Percentiles rank a stretch among this genome's conserved stretches.
Evolutionary conservation across 2,113 vertebrate species (phyloP).

Genomic region (Hippopotamus amphibius): DNA sequence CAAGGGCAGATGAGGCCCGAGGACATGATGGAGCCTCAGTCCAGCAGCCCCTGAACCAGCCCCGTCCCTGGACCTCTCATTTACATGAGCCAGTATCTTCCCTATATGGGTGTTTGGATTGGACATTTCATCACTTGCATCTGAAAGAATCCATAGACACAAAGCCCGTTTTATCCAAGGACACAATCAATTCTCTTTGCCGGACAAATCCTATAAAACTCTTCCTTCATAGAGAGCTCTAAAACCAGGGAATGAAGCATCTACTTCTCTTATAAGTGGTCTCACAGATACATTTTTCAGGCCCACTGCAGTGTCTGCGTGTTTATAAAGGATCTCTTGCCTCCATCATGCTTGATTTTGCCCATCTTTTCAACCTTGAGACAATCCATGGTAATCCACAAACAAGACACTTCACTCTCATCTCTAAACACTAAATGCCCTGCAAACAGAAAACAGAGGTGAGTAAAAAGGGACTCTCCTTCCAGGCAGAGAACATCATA

Average conservation of each 20-base stretch:
- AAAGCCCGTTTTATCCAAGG: not conserved
- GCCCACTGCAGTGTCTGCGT: not conserved
- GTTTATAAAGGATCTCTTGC: not conserved
- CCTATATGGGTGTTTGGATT: not conserved
- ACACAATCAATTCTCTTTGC: not conserved
- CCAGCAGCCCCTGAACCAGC: not conserved
- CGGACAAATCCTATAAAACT: not conserved
- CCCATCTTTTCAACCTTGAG: not conserved
- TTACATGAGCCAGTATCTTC: not conserved
- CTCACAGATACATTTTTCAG: not conserved
- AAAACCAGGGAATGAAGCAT: not conserved
- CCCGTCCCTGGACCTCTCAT: not conserved
- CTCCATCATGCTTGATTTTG: not conserved
- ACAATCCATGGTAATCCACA: not conserved
- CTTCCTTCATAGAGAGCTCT: not conserved
- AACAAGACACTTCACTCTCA: not conserved
- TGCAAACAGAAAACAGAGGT: not conserved
- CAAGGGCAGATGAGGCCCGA: not conserved
- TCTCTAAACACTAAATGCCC: not conserved
- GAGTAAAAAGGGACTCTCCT: not conserved
- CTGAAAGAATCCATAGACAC: not conserved
- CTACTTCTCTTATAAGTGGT: not conserved
- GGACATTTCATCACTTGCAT: not conserved
- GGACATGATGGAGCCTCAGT: not conserved
- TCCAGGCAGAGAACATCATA: not conserved